Percentiles rank a stretch among this genome's conserved stretches.
Conservation (phyloP, 2,888 invertebrate genomes). For the Orgyia antiqua region DNA sequence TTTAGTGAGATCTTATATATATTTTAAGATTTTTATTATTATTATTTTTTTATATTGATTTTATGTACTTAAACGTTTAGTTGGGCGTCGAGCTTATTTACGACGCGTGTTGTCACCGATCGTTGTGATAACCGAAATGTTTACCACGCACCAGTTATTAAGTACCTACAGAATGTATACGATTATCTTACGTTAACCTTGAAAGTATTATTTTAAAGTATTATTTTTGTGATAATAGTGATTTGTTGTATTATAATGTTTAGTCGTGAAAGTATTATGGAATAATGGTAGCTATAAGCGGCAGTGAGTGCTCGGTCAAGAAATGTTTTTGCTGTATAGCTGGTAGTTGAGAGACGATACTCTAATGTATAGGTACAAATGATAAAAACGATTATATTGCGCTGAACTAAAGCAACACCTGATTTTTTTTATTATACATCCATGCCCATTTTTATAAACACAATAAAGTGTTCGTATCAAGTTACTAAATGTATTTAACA, state of each 20-base stretch:
- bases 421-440: constrained; percentile 35
- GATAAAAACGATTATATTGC: constrained; percentile 62
- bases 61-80: constrained; percentile 48
- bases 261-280: constrained; percentile 65
- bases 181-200: constrained; percentile 65
- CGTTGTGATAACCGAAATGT: constrained; percentile 15
- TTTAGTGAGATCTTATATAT: constrained; percentile 65
- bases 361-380: constrained; percentile 73
- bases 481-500: too few species aligned
- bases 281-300: constrained; percentile 64
- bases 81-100: constrained; percentile 41
- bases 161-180: constrained; percentile 56
- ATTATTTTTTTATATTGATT: constrained; percentile 40
- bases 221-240: constrained; percentile 73
- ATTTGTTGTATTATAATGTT: constrained; percentile 61
- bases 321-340: constrained; percentile 69
- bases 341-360: constrained; percentile 53
- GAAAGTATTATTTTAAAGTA: constrained; percentile 73
- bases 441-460: too few species aligned
- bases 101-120: constrained; percentile 35
- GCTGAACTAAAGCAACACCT: constrained; percentile 51
- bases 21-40: constrained; percentile 33
- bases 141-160: constrained; percentile 44
- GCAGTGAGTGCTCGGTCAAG: constrained; percentile 51
- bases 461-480: too few species aligned